Evolutionary conservation across 92 coral and sea anemone genomes (phyloP).

Genomic region (Paragorgia papillata): DNA sequence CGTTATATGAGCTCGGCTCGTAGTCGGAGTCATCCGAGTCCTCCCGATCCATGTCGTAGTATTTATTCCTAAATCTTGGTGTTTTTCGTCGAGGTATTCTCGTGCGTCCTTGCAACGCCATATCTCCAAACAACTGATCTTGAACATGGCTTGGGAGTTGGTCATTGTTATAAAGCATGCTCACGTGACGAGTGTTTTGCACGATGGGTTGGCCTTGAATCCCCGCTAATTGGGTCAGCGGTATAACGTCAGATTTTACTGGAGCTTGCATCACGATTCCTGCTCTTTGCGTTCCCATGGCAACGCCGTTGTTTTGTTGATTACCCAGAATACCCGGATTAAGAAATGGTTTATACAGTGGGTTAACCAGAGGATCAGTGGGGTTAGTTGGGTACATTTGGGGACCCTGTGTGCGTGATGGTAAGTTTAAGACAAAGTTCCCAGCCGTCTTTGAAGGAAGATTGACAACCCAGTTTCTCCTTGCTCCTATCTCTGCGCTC

Average conservation of each 20-base stretch:
- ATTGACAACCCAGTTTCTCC: slow-evolving; percentile 2
- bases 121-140: slow-evolving; percentile 22
- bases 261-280: background rate
- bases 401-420: background rate
- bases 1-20: slow-evolving; percentile 32
- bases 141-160: slow-evolving; percentile 1
- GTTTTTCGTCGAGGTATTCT: background rate
- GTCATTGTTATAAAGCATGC: slow-evolving; percentile 26
- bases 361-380: background rate
- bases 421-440: slow-evolving; percentile 14
- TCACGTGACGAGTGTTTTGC: background rate
- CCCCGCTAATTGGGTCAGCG: slow-evolving; percentile 23
- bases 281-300: background rate
- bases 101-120: slow-evolving; percentile 25
- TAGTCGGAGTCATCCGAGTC: slow-evolving; percentile 53
- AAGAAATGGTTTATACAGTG: background rate
- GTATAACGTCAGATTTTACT: background rate
- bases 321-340: background rate
- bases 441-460: slow-evolving; percentile 5
- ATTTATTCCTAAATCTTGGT: background rate
- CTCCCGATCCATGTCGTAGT: slow-evolving; percentile 36
- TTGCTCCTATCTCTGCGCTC: slow-evolving; percentile 10
- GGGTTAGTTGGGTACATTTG: slow-evolving; percentile 10
- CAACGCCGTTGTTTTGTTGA: background rate
- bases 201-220: slow-evolving; percentile 22